Evolutionary conservation across 2,797 vertebrate genomes (phyloP).

Genomic region (Poecilia gillii): DNA sequence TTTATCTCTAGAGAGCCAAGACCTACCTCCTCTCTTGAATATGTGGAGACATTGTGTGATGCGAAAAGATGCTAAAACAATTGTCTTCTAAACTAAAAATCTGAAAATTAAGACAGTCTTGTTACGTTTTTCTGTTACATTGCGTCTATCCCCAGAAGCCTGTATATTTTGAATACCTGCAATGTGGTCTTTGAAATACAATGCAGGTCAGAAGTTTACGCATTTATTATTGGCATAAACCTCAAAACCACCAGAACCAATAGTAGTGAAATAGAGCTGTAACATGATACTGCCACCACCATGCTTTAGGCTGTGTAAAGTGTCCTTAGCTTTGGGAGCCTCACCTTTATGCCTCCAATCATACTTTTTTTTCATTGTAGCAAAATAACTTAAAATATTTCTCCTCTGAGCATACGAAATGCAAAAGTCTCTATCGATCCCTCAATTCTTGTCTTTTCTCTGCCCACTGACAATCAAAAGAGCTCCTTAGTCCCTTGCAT

Average conservation of each 20-base stretch:
- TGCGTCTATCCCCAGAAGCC: not conserved
- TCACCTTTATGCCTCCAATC: not conserved
- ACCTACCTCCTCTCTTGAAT: not conserved
- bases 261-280: not conserved
- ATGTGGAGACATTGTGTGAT: not conserved
- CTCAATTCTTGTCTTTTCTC: constrained; percentile 36
- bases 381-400: not conserved
- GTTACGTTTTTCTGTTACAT: not conserved
- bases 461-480: constrained; percentile 44
- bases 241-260: not conserved
- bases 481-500: constrained; percentile 34
- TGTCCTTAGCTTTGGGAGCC: not conserved
- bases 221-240: not conserved
- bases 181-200: not conserved
- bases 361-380: not conserved
- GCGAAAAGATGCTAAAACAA: not conserved
- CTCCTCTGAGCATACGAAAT: not conserved
- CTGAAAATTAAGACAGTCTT: not conserved
- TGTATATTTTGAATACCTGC: not conserved
- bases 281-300: not conserved
- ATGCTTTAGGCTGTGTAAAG: not conserved
- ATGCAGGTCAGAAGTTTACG: not conserved
- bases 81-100: not conserved
- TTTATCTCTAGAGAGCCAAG: not conserved
- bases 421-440: not conserved